phyloP scores from a whole-genome alignment of 2,888 invertebrate species.

The Eupithecia centaureata region DNA sequence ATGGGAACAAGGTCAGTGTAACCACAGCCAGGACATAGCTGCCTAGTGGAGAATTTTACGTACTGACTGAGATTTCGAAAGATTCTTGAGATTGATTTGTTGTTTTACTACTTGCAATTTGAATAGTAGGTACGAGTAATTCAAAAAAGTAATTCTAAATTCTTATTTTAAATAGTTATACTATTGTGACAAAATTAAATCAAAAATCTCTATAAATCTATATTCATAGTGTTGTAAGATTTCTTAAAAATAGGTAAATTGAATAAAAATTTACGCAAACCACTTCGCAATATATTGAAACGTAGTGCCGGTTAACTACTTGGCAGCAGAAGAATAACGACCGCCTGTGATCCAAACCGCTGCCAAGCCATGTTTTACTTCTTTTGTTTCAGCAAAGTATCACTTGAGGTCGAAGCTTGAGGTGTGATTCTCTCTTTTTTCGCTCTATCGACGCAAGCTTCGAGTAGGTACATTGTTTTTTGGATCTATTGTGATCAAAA shows the following conservation, averaged over 20 bases:
- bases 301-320: constrained; percentile 17
- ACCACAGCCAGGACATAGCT: neutral
- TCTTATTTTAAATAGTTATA: too few species aligned
- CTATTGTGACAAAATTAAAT: neutral
- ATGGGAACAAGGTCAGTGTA: constrained; percentile 9
- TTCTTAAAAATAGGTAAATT: neutral
- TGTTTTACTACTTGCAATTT: too few species aligned
- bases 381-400: constrained; percentile 21
- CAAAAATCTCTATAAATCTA: neutral
- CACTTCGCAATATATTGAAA: constrained; percentile 15
- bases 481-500: neutral
- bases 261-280: neutral
- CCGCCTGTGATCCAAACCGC: constrained; percentile 23
- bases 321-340: constrained; percentile 31
- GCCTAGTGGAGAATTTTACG: neutral
- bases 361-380: constrained; percentile 32
- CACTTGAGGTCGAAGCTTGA: too few species aligned
- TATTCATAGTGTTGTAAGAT: neutral
- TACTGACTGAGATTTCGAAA: neutral
- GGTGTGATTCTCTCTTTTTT: constrained; percentile 3
- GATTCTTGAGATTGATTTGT: neutral
- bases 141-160: too few species aligned
- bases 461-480: neutral
- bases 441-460: neutral
- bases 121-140: too few species aligned